Percentiles rank a stretch among this genome's conserved stretches.
Conservation (phyloP, 2,888 invertebrate species). For the Clitarchus hookeri region DNA sequence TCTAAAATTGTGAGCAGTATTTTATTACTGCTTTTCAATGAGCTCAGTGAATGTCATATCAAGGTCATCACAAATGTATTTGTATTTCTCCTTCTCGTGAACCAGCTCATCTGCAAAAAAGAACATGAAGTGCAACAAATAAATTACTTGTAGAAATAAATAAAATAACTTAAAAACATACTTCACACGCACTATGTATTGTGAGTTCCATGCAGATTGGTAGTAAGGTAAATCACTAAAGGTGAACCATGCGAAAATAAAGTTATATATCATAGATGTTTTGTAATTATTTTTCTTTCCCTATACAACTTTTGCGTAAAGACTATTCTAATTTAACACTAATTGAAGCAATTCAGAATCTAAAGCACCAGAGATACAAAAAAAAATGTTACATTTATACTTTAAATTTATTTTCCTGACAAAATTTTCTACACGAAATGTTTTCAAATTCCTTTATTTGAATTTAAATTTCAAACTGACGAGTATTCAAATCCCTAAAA, state of each 20-base stretch:
- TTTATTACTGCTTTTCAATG: conserved; percentile 54
- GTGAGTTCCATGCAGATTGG: background rate
- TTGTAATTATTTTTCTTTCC: no score
- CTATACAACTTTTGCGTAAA: no score
- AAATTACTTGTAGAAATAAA: conserved; percentile 32
- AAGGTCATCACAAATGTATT: conserved; percentile 76
- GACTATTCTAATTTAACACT: no score
- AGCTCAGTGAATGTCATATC: conserved; percentile 76
- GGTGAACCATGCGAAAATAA: background rate
- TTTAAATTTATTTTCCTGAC: no score
- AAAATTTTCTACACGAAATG: no score
- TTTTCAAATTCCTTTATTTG: no score
- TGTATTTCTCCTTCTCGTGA: conserved; percentile 77
- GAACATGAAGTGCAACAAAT: conserved; percentile 36
- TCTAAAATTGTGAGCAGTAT: background rate
- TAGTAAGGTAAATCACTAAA: background rate
- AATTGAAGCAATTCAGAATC: no score
- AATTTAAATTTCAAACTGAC: no score
- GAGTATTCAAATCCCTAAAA: no score
- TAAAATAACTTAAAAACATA: conserved; percentile 18
- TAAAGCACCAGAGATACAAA: no score
- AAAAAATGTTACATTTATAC: no score
- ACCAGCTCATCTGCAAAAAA: conserved; percentile 61
- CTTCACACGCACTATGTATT: background rate
- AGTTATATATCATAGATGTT: no score